Base-by-base conservation (phyloP, 2,888 invertebrate genomes). In the Megamerina dolium region DNA sequence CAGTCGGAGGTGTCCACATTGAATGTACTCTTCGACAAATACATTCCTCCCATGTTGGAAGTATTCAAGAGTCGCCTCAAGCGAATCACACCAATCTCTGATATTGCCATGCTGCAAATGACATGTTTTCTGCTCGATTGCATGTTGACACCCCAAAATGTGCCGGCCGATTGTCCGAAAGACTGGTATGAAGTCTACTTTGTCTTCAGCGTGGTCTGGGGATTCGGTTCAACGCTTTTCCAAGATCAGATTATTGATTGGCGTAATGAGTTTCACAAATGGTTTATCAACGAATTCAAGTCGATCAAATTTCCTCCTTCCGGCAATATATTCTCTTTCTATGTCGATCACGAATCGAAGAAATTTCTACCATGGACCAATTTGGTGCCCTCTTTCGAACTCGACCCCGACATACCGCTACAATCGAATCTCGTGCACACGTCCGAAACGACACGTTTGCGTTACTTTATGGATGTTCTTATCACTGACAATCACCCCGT, bases 201-300 rank as follows among this genome's bases (percentile, higher is more conserved):
- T 72, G 91, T 84, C 0, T 95, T 94, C 66, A 81, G 85, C 21
- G 78, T 84, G 41, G 79, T 94, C 18, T 95, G 95, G 94, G 90
- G 93, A 0, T 96, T 95, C 63, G 95, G 95, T 2, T 91, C 94
- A 0, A 82, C 85, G 0, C 77, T 89, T 44, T 93, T 89, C 70
- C 91, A 91, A 76, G 94, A 94, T 74, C 85, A 92, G 75, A 74
- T 91, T 31, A 78, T 87, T 4, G 94, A 95, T 66, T 90, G 93
- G 83, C 80, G 94, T 32, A 85, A 85, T 55, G 95, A 95, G 64
- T 95, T 95, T 68, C 89, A 87, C 63, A 94, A 92, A 69, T 95
- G 94, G 94, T 96, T 92, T 78, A 75, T 80, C 16, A 87, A 84
- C 52, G 95, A 95, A 72, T 95, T 93, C 68, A 94, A 92, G 71